Base-by-base conservation (phyloP, 2,888 invertebrate species). In the Lasioglossum leucozonium region DNA sequence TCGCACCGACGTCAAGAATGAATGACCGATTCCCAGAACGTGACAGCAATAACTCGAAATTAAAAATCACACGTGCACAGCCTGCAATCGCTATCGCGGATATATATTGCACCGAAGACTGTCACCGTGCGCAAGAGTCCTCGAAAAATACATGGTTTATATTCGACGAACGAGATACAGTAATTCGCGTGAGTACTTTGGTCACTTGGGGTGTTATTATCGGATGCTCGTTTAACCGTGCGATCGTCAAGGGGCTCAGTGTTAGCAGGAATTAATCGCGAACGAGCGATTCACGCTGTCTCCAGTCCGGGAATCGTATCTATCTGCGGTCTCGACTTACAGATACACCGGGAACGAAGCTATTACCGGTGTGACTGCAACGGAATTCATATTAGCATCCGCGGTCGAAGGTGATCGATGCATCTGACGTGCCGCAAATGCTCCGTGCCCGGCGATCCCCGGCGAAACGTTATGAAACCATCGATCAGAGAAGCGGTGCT, bases 321-420 rank as follows among this genome's bases (percentile, higher is more conserved):
- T 77, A 84, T 83, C 80, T 84, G 85, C 73, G 84, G 80, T 80
- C 80, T n/a, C 83, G 13, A 72, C 62, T 69, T 76, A 47, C 72
- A 71, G 51, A 72, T 77, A 80, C 74, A 37, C 37, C 62, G 18
- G 6, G 72, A 80, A 77, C 81, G 78, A 71, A 84, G 37, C 84
- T 73, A 81, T 86, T 84, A 69, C 81, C 72, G 40, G 6, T 22
- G 42, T 37, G 76, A 84, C 77, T 67, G 26, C 51, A 55, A 26
- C 81, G 72, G 81, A 86, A 86, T 84, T 84, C 79, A 71, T 86
- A 86, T 84, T 79, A 71, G 75, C 77, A 44, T 62, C 55, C 73
- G 42, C 44, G 72, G 58, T 67, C 72, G 72, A 77, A 72, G 34
- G 62, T 81, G 82, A 75, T 85, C 76, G 85, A 82, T 84, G 69